Conservation (phyloP, 2,888 invertebrate species). For the Tipula unca region DNA sequence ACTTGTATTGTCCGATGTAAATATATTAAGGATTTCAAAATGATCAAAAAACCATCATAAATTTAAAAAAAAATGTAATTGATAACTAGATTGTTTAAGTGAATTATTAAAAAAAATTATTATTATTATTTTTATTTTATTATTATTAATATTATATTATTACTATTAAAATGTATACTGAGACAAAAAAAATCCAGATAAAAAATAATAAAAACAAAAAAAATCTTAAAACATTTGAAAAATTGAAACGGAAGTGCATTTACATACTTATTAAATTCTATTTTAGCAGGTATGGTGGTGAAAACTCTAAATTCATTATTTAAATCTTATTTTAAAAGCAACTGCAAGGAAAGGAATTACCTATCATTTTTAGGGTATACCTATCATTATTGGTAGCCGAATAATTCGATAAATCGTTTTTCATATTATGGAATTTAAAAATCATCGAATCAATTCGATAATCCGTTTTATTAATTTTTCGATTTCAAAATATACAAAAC, state of each 20-base stretch:
- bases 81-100: background rate
- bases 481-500: no score
- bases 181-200: background rate
- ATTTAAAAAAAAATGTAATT: background rate
- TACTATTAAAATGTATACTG: slow-evolving; percentile 14
- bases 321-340: background rate
- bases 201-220: background rate
- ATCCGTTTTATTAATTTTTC: no score
- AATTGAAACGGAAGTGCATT: background rate
- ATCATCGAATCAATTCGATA: no score
- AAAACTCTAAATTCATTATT: background rate
- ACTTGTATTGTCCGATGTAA: slow-evolving; percentile 4
- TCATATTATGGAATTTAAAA: no score
- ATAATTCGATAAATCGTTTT: no score
- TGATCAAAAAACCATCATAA: background rate
- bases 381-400: no score
- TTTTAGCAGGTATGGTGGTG: background rate
- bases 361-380: no score
- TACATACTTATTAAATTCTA: background rate
- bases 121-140: background rate
- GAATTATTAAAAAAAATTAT: background rate
- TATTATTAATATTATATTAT: background rate
- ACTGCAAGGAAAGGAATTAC: no score
- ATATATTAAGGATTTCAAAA: background rate
- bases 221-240: background rate